Evolutionary conservation across 2,113 vertebrate genomes (phyloP).

Genomic region (Mobula hypostoma): DNA sequence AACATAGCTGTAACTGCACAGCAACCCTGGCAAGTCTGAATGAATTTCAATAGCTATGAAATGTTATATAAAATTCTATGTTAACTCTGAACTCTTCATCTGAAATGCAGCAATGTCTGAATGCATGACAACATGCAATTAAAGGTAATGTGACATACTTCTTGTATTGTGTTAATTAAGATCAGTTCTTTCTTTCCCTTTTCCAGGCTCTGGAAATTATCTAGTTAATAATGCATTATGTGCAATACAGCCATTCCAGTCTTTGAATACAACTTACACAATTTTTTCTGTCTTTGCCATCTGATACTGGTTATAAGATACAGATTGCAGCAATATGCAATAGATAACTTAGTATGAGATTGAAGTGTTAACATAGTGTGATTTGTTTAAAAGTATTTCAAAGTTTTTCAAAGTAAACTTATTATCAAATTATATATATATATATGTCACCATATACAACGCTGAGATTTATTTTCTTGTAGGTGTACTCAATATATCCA

Average conservation of each 20-base stretch:
- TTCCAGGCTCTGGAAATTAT: background rate
- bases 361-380: background rate
- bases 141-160: background rate
- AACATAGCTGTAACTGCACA: background rate
- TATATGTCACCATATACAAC: too few species aligned
- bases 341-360: background rate
- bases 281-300: background rate
- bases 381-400: background rate
- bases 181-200: background rate
- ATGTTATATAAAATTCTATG: background rate
- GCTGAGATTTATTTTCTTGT: too few species aligned
- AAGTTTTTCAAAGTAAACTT: too few species aligned
- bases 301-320: background rate
- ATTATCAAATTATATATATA: too few species aligned
- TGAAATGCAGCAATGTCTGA: background rate
- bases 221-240: background rate
- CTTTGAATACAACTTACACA: background rate
- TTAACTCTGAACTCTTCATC: background rate
- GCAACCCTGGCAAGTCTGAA: background rate
- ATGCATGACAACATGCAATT: background rate
- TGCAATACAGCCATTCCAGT: background rate
- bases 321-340: background rate
- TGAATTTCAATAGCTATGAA: background rate
- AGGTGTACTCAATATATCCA: too few species aligned
- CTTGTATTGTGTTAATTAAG: background rate